A percentile compares a stretch with the other conserved stretches of the same genome.
These are phyloP conservation scores for Teleogryllus oceanicus DNA, from an alignment of 2,888 invertebrate genomes.

Conservation along the genomic window DNA sequence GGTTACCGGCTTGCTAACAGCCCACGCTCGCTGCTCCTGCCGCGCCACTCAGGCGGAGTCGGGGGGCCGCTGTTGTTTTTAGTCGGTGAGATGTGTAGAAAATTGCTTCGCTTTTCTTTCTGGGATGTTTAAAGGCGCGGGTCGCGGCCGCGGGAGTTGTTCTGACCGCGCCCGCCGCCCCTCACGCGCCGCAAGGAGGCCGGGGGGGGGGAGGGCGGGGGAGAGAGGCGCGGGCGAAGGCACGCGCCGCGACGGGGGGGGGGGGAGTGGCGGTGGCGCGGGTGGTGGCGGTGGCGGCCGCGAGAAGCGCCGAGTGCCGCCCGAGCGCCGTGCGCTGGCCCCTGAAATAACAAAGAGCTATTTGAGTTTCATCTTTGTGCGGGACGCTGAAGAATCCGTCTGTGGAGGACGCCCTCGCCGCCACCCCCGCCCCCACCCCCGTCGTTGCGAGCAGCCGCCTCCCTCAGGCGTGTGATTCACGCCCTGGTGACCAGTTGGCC, in stretches of 20 bases:
- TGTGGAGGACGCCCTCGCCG: background rate
- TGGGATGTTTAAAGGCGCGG: too few relatives aligned
- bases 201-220: too few relatives aligned
- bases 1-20: background rate
- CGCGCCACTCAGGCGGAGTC: background rate
- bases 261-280: background rate
- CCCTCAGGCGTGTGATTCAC: background rate
- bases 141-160: too few relatives aligned
- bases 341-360: conserved; percentile 18
- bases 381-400: background rate
- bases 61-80: background rate
- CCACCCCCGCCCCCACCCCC: background rate
- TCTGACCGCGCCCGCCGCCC: too few relatives aligned
- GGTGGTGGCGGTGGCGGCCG: background rate
- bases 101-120: background rate
- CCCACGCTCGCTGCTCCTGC: background rate
- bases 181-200: too few relatives aligned
- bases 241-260: too few relatives aligned
- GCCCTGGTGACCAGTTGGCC: too few relatives aligned
- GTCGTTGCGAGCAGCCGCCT: background rate
- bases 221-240: too few relatives aligned
- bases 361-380: conserved; percentile 6
- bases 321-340: background rate
- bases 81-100: background rate
- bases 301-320: background rate